Percentiles rank a stretch among this genome's conserved stretches.
Conservation (phyloP, 2,113 vertebrate genomes). For the Pterophyllum scalare region DNA sequence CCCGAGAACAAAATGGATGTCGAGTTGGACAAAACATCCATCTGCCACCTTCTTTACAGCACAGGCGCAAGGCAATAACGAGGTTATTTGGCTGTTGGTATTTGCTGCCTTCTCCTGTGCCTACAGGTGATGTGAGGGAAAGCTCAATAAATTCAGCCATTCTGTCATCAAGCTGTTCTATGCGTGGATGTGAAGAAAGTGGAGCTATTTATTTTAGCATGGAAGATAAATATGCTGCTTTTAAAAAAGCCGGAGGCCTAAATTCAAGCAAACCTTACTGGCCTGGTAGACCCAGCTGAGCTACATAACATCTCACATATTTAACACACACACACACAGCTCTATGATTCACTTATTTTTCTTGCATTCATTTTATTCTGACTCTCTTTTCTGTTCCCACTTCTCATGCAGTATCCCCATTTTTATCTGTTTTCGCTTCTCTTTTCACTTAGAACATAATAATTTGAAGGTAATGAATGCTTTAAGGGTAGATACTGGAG, state of each 20-base stretch:
- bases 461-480: conserved; percentile 63
- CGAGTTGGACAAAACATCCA: conserved; percentile 68
- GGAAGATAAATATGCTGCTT: conserved; percentile 64
- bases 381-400: background rate
- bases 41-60: conserved; percentile 66
- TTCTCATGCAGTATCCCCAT: conserved; percentile 13
- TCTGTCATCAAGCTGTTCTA: conserved; percentile 71
- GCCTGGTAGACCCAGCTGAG: conserved; percentile 51
- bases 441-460: conserved; percentile 43
- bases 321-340: background rate
- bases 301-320: conserved; percentile 40
- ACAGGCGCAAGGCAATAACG: conserved; percentile 71
- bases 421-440: conserved; percentile 29
- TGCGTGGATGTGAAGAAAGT: conserved; percentile 64
- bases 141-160: conserved; percentile 69
- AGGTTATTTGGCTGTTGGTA: conserved; percentile 73
- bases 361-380: conserved; percentile 18
- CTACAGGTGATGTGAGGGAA: conserved; percentile 70
- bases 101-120: conserved; percentile 68
- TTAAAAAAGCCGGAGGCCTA: conserved; percentile 45
- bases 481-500: conserved; percentile 27
- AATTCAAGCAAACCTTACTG: conserved; percentile 63
- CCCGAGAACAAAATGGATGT: conserved; percentile 68
- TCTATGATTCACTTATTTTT: background rate
- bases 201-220: conserved; percentile 70